Percentiles rank a stretch among this genome's conserved stretches.
phyloP scores from a whole-genome alignment of 2,797 vertebrate genomes.

The Aythya fuligula region DNA sequence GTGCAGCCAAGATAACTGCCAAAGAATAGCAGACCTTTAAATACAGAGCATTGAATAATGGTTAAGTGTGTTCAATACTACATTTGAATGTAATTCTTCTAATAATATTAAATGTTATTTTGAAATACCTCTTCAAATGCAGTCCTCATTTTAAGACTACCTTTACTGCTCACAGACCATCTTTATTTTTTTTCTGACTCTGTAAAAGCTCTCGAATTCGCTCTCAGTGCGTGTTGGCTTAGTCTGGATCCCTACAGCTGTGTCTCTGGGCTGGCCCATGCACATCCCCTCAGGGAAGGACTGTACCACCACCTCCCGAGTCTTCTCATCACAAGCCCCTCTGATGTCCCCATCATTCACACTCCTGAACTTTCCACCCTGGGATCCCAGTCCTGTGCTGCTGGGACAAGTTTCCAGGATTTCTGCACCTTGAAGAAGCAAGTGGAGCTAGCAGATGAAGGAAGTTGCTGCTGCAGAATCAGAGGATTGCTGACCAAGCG shows the following conservation, averaged over 20 bases:
- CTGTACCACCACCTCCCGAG: fast-evolving
- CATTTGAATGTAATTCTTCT: constrained; percentile 59
- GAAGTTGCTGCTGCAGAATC: background rate
- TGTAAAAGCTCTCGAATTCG: background rate
- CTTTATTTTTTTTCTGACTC: background rate
- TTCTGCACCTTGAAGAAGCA: background rate
- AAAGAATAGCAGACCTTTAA: constrained; percentile 16
- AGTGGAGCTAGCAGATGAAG: background rate
- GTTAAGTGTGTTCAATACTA: background rate
- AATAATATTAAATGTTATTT: constrained; percentile 62
- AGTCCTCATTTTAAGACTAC: background rate
- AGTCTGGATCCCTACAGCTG: background rate
- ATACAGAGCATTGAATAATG: background rate
- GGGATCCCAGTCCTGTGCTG: background rate
- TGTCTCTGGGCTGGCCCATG: background rate
- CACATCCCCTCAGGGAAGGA: background rate
- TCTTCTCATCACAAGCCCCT: no score
- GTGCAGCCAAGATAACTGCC: background rate
- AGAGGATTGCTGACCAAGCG: fast-evolving
- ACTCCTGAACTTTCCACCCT: background rate
- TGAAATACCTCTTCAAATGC: constrained; percentile 35
- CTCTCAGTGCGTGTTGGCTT: background rate
- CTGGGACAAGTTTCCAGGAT: background rate
- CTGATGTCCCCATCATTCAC: fast-evolving
- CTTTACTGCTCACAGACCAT: background rate